These are phyloP conservation scores for Cottus gobio DNA, from an alignment of 2,113 vertebrate species.

Conservation along the genomic window DNA sequence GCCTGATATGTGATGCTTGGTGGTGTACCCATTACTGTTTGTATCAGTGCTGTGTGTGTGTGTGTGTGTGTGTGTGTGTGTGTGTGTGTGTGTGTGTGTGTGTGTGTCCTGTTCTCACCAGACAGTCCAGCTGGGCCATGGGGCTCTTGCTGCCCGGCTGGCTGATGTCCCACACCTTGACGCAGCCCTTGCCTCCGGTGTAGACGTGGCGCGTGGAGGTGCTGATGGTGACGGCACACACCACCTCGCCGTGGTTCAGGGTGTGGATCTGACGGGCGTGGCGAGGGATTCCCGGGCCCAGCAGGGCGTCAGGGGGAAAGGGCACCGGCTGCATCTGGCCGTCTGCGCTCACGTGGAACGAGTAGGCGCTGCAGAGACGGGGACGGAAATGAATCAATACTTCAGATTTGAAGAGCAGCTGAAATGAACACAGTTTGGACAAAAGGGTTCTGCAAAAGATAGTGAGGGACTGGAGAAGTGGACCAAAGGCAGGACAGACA, in stretches of 20 bases:
- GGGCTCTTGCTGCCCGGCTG: slow-evolving; percentile 82
- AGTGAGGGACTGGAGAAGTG: background rate
- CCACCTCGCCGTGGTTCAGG: slow-evolving; percentile 91
- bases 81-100: background rate
- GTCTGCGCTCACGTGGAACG: slow-evolving; percentile 89
- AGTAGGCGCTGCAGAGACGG: slow-evolving; percentile 76
- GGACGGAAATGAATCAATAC: slow-evolving; percentile 10
- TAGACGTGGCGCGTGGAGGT: slow-evolving; percentile 90
- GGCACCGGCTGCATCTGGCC: slow-evolving; percentile 95
- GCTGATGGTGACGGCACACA: slow-evolving; percentile 94
- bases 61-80: too few species aligned
- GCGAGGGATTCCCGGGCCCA: slow-evolving; percentile 87
- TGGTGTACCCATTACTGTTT: background rate
- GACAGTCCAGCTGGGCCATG: slow-evolving; percentile 81
- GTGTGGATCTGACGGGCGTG: slow-evolving; percentile 90
- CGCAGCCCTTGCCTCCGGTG: slow-evolving; percentile 91
- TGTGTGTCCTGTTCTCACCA: slow-evolving; percentile 72
- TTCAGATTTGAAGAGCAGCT: slow-evolving; percentile 7
- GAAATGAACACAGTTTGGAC: slow-evolving; percentile 14
- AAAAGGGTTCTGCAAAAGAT: background rate
- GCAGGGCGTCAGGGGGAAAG: slow-evolving; percentile 88
- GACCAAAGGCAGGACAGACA: background rate
- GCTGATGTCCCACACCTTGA: slow-evolving; percentile 94
- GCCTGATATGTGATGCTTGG: background rate
- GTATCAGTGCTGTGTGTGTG: background rate